phyloP scores from a whole-genome alignment of 2,113 vertebrate species.

The Caracal caracal region DNA sequence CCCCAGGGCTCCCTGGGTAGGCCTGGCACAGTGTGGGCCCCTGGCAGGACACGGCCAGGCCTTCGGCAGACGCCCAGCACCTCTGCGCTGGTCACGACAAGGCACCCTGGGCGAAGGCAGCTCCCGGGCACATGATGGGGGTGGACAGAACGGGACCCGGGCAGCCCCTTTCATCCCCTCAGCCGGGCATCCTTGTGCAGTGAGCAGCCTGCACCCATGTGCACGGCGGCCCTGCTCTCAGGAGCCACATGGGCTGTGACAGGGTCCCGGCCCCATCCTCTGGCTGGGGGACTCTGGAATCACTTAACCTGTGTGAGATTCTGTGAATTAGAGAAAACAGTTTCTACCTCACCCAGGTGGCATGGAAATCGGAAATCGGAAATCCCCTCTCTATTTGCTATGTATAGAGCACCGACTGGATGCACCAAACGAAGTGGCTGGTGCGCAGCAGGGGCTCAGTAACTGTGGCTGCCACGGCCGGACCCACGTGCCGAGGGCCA shows the following conservation, averaged over 20 bases:
- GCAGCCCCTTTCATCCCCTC: background rate
- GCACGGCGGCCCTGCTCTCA: fast-evolving
- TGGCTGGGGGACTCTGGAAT: background rate
- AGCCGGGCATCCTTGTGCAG: too few species aligned
- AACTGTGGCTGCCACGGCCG: fast-evolving
- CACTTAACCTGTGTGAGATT: background rate
- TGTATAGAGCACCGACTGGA: fast-evolving
- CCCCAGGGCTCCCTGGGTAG: background rate
- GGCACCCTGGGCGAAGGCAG: background rate
- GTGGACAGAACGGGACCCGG: background rate
- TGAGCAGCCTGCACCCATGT: background rate
- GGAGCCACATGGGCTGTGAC: background rate
- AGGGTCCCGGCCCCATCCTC: too few species aligned
- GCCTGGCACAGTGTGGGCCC: background rate
- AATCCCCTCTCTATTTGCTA: background rate
- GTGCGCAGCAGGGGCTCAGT: fast-evolving
- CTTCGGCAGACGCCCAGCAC: background rate
- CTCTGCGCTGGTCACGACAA: background rate
- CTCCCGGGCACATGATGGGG: background rate
- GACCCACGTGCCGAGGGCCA: fast-evolving
- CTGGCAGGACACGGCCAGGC: background rate
- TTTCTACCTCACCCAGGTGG: background rate
- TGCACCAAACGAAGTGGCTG: fast-evolving
- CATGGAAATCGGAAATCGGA: background rate
- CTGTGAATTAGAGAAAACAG: background rate